Conservation (phyloP, 2,797 vertebrate species). For the Euphonia xanthogaster region DNA sequence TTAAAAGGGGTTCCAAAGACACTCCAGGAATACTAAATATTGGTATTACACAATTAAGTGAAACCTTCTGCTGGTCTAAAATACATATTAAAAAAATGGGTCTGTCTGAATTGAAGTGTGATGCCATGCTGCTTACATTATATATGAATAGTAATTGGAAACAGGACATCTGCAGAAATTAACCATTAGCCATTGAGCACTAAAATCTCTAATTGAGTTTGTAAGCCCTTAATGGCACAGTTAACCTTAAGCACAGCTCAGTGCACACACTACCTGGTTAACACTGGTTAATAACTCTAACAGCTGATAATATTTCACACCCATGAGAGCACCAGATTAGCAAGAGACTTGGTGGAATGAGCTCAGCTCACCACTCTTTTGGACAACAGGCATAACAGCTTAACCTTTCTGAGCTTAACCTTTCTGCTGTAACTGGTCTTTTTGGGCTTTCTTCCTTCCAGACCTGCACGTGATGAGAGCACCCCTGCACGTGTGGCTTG, state of each 20-base stretch:
- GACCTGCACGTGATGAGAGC: background rate
- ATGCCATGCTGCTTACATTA: slow-evolving; percentile 59
- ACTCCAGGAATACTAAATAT: slow-evolving; percentile 11
- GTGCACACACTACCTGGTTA: slow-evolving; percentile 35
- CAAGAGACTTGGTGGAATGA: slow-evolving; percentile 52
- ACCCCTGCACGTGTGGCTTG: background rate
- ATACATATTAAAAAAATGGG: background rate
- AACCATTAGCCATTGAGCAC: slow-evolving; percentile 44
- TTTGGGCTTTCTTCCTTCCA: background rate
- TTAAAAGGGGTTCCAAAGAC: slow-evolving; percentile 26
- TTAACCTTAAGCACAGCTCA: slow-evolving; percentile 49
- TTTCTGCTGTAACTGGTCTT: background rate
- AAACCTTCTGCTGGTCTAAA: slow-evolving; percentile 36
- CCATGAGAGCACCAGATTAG: slow-evolving; percentile 49
- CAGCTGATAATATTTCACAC: slow-evolving; percentile 68
- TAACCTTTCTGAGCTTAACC: background rate
- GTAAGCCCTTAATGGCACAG: slow-evolving; percentile 59
- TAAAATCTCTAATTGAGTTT: slow-evolving; percentile 69
- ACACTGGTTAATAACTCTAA: slow-evolving; percentile 57
- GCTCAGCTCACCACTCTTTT: background rate
- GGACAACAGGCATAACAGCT: slow-evolving; percentile 19
- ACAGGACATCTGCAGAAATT: slow-evolving; percentile 66
- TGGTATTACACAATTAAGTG: slow-evolving; percentile 18
- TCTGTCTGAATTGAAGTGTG: slow-evolving; percentile 35
- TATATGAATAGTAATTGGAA: slow-evolving; percentile 60